Evolutionary conservation across 2,888 invertebrate genomes (phyloP), one percentile per base, ranked within the genome.

Genomic region (Meliscaeva auricollis): DNA sequence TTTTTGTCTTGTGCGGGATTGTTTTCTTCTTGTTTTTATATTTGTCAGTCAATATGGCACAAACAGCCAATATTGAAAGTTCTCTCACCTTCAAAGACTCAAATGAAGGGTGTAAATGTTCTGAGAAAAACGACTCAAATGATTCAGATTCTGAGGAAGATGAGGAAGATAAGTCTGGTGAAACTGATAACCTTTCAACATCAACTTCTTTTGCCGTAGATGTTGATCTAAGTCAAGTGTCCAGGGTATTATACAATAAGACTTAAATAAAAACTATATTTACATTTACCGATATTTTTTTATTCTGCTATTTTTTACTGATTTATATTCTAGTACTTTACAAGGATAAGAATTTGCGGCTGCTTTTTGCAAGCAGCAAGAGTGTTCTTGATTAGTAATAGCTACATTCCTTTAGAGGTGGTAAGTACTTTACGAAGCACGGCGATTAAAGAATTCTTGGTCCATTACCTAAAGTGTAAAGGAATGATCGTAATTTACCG

Each of bases 1-100:
- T 85, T n/a, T 85, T 85, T 54, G 68, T 85, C 3, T 56, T 85
- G 1, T 81, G 85, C 15, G 85, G 85, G 13, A 62, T 85, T 17
- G n/a, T 85, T 5, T 81, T 85, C 56, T 85, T 85, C 64, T 44
- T 85, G n/a, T 69, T 85, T 30, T 77, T 85, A 0, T 85, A 85
- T 50, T 9, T 54, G 8, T 80, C 81, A 0, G 22, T 81, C 0
- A 85, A 81, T 62, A 68, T 85, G 85, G 81, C 81, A 13, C 68
- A 77, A 69, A 64, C 85, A 2, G 76, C 85, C 0, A 80, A 81
- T 50, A 41, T 85, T 17, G 85, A 85, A 30, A 81, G 76, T 56
- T 77, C 41, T 1, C 20, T 50, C 7, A 62, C 81, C 22, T 46
- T 9, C n/a, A 80, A 68, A 30, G 85, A 85, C 38, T 56, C 76